A percentile compares a stretch with the other conserved stretches of the same genome.
These are phyloP conservation scores for Calosoma granatense DNA, from an alignment of 1,140 invertebrate species.

Conservation along the genomic window DNA sequence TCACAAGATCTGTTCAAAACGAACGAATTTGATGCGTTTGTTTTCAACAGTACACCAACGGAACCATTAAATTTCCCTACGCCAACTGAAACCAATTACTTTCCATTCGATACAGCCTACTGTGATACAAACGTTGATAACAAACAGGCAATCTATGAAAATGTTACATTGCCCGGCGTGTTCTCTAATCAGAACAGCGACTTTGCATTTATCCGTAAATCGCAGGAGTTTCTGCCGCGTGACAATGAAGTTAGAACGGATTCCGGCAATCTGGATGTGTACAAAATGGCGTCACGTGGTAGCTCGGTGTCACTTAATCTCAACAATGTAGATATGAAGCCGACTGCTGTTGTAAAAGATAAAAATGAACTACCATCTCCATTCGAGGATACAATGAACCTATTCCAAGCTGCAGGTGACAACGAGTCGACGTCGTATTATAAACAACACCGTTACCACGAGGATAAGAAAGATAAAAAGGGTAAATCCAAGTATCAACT, in stretches of 20 bases:
- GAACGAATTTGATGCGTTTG: not conserved
- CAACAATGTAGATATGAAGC: too few relatives aligned
- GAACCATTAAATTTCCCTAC: not conserved
- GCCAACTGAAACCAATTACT: not conserved
- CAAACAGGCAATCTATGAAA: not conserved
- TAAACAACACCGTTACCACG: too few relatives aligned
- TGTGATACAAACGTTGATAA: not conserved
- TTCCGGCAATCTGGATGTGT: too few relatives aligned
- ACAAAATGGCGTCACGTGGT: too few relatives aligned
- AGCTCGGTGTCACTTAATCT: not conserved
- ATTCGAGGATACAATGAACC: too few relatives aligned
- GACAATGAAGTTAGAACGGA: not conserved
- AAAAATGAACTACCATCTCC: not conserved
- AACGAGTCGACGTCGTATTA: too few relatives aligned
- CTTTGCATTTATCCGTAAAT: not conserved
- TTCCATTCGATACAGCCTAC: not conserved
- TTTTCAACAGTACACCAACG: not conserved
- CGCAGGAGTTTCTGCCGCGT: not conserved
- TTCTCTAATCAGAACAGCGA: not conserved
- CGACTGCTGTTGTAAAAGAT: not conserved
- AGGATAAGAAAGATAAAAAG: slow-evolving; percentile 32
- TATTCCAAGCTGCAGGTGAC: too few relatives aligned
- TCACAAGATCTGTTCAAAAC: not conserved
- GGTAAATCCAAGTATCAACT: slow-evolving; percentile 44
- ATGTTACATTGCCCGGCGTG: not conserved